These are phyloP conservation scores for Cheirogaleus medius DNA, from an alignment of 2,113 vertebrate genomes.

Conservation along the genomic window DNA sequence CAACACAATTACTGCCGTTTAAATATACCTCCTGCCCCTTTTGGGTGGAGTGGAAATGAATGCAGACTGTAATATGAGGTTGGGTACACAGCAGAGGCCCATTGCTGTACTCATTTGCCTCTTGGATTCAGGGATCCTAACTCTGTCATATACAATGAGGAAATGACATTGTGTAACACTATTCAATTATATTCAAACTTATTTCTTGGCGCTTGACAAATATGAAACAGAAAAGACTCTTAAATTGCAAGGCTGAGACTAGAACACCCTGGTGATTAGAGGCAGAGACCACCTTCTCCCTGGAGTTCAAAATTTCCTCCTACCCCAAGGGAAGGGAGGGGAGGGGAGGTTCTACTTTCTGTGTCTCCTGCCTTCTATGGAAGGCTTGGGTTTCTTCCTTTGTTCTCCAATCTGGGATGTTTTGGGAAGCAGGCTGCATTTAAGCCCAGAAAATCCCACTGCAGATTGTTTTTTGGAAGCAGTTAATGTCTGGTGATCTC, in stretches of 20 bases:
- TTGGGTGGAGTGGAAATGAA: background rate
- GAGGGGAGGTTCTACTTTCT: background rate
- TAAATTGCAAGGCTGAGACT: background rate
- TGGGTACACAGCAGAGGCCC: background rate
- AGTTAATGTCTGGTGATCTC: background rate
- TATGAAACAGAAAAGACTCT: background rate
- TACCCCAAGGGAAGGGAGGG: background rate
- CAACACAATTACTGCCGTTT: background rate
- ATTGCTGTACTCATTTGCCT: background rate
- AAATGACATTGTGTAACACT: background rate
- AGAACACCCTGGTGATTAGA: background rate
- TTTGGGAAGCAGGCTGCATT: background rate
- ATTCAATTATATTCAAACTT: constrained; percentile 23
- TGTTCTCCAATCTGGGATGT: background rate
- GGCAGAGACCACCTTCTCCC: constrained; percentile 11
- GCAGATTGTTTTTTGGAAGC: background rate
- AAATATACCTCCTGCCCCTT: background rate
- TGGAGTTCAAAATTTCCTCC: constrained; percentile 25
- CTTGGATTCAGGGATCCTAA: constrained; percentile 25
- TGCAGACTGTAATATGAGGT: background rate
- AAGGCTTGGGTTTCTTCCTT: background rate
- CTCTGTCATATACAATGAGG: background rate
- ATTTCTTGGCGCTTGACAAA: constrained; percentile 27
- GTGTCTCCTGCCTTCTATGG: background rate
- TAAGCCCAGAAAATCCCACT: background rate